These are phyloP conservation scores for Eremobia ochroleuca DNA, from an alignment of 2,888 invertebrate genomes.

Conservation along the genomic window DNA sequence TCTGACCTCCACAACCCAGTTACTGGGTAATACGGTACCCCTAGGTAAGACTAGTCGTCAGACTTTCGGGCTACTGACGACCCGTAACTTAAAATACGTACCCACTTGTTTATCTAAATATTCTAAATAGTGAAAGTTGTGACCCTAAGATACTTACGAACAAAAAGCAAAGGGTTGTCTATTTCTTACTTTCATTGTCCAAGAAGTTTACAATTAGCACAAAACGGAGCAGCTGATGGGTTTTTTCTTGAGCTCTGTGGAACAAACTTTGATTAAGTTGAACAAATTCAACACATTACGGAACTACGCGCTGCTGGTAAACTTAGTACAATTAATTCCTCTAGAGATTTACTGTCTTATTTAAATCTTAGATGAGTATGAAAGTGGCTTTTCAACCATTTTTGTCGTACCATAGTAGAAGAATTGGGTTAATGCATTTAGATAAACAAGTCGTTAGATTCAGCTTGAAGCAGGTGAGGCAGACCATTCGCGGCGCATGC, in stretches of 20 bases:
- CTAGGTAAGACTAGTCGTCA: too few species aligned
- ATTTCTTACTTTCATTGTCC: conserved; percentile 7
- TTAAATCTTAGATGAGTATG: background rate
- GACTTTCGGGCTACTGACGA: too few species aligned
- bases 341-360: background rate
- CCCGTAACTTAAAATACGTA: too few species aligned
- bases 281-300: conserved; percentile 48
- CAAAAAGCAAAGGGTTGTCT: conserved; percentile 5
- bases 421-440: background rate
- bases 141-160: background rate
- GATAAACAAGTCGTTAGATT: background rate
- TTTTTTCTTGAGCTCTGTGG: conserved; percentile 37
- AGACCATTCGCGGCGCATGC: fast-evolving
- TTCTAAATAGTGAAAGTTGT: background rate
- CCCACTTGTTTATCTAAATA: background rate
- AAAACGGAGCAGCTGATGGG: conserved; percentile 20
- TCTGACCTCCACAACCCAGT: too few species aligned
- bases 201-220: conserved; percentile 42
- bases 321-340: conserved; percentile 32
- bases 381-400: background rate
- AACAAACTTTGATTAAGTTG: conserved; percentile 51
- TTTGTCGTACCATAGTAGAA: background rate
- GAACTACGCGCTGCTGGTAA: conserved; percentile 17
- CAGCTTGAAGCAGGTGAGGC: background rate
- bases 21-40: too few species aligned